Base-by-base conservation (phyloP, 2,113 vertebrate genomes). In the Syngnathus typhle region DNA sequence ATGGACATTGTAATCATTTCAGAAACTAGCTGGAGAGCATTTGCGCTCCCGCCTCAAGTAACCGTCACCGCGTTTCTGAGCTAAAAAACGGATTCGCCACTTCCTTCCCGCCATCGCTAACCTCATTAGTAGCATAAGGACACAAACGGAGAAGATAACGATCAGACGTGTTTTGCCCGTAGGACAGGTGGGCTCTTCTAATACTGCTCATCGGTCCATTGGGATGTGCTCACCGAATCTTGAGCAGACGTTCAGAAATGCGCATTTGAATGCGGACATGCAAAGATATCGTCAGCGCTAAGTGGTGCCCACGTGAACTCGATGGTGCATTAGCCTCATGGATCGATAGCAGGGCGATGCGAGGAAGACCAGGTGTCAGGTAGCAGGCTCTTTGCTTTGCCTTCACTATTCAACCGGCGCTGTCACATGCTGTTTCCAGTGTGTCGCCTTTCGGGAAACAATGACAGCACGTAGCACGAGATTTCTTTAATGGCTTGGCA, bases 291-390 rank as follows among this genome's bases (percentile, higher is more conserved):
- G 8, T 69, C 68, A 49, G 73, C 2, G 55, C 70, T 82, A 71
- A 87, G 82, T 63, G 77, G 65, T 71, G 65, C 71, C 66, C 75
- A 39, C 11, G 75, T 32, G 68, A 67, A 64, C 44, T 54, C 58
- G n/a, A 49, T 64, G 27, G 66, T 67, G 77, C 79, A 79, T 86
- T 82, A 82, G 75, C 56, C 43, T 41, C 4, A 66, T 16, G 0
- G 75, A 80, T 85, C 82, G 4, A 85, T 85, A 73, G 7, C 0
- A 2, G 44, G 74, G 63, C 72, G 80, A 70, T 80, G 75, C 78
- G 68, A 65, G 44, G 71, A 75, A 37, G 12, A 67, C 10, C 74
- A 72, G 75, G 79, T 79, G 65, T 80, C 76, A 59, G 67, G 69
- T 77, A 37, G 55, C 13, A 1, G 12, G 41, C 13, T 43, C 21